Evolutionary conservation across 2,113 vertebrate genomes (phyloP).

Genomic region (Microcebus tavaratra): DNA sequence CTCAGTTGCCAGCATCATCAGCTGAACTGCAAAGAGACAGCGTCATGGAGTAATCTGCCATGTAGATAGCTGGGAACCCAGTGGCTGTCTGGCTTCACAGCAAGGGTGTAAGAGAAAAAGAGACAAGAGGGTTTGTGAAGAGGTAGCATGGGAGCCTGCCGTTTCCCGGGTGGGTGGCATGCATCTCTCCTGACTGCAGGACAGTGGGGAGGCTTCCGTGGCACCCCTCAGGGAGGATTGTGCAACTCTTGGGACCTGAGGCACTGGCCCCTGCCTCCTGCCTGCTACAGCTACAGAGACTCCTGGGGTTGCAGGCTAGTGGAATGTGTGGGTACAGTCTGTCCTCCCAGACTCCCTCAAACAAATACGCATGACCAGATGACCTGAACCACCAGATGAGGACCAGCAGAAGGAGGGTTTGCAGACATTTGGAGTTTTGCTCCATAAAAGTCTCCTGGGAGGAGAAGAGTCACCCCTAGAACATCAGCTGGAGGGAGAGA

Average conservation of each 20-base stretch:
- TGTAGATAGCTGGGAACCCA: fast-evolving
- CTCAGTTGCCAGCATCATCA: fast-evolving
- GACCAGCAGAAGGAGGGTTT: fast-evolving
- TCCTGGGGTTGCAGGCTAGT: no score
- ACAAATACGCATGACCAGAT: no score
- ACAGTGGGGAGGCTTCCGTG: fast-evolving
- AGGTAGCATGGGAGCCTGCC: fast-evolving
- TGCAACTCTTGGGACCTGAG: background rate
- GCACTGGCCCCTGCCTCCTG: background rate
- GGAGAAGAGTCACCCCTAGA: background rate
- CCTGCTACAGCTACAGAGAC: background rate
- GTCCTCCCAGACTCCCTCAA: background rate
- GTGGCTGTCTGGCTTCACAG: fast-evolving
- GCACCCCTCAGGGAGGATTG: no score
- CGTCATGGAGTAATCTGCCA: fast-evolving
- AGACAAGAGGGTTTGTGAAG: background rate
- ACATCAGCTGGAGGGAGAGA: background rate
- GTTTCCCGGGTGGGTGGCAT: fast-evolving
- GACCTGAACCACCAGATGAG: fast-evolving
- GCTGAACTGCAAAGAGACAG: fast-evolving
- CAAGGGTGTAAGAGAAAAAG: no score
- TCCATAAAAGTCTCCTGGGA: no score
- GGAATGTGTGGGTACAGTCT: background rate
- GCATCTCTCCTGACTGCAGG: background rate
- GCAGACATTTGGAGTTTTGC: background rate